A percentile compares a stretch with the other conserved stretches of the same genome.
Evolutionary conservation across 2,888 invertebrate genomes (phyloP).

Genomic region (Agrotis clavis): DNA sequence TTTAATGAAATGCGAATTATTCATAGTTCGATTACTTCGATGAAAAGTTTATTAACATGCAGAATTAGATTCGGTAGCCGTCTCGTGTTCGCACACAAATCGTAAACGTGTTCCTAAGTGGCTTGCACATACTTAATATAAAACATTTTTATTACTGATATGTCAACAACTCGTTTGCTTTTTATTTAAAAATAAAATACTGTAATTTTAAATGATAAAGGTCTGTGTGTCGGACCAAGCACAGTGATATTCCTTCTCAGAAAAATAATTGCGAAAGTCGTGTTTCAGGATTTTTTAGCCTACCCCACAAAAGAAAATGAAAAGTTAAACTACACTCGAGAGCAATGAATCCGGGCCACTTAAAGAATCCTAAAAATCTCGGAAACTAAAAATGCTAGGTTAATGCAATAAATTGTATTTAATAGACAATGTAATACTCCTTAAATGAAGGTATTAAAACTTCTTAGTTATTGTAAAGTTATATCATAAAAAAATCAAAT

Average conservation of each 20-base stretch:
- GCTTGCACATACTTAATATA: constrained; percentile 21
- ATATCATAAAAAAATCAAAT: no score
- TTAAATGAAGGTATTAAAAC: no score
- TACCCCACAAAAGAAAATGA: no score
- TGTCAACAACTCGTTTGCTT: constrained; percentile 32
- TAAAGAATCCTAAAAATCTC: no score
- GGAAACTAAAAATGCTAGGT: no score
- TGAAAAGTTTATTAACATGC: constrained; percentile 39
- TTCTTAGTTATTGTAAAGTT: no score
- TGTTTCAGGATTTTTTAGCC: no score
- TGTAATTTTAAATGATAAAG: not conserved
- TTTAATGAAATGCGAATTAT: constrained; percentile 44
- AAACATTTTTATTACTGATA: constrained; percentile 31
- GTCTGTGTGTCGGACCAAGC: not conserved
- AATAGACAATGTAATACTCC: no score
- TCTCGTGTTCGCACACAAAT: constrained; percentile 34
- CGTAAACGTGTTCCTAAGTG: constrained; percentile 36
- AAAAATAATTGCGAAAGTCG: not conserved
- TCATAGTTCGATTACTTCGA: constrained; percentile 44
- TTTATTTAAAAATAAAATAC: constrained; percentile 11
- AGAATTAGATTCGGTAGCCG: constrained; percentile 43
- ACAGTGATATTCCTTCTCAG: not conserved
- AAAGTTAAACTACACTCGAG: no score
- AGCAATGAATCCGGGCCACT: no score
- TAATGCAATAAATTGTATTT: no score